Evolutionary conservation across 2,113 vertebrate genomes (phyloP).

Genomic region (Lophius piscatorius): DNA sequence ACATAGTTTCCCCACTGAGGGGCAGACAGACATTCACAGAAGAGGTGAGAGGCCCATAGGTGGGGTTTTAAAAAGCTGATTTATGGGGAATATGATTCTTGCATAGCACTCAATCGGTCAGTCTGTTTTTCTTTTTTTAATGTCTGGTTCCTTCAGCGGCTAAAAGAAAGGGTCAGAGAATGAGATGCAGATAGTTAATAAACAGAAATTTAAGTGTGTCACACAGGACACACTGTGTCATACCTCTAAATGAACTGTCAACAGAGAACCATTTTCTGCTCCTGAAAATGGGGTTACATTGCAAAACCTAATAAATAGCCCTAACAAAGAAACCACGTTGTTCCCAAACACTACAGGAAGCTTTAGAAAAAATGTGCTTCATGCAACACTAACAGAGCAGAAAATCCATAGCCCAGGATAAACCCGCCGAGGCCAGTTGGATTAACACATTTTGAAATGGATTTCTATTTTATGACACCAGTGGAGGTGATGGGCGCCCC

Average conservation of each 20-base stretch:
- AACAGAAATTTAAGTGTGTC: constrained; percentile 17
- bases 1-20: constrained; percentile 73
- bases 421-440: constrained; percentile 12
- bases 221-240: neutral
- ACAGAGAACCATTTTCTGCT: neutral
- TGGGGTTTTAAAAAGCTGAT: constrained; percentile 26
- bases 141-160: no score
- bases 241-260: neutral
- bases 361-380: constrained; percentile 14
- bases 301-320: neutral
- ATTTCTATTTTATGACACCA: constrained; percentile 11
- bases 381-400: neutral
- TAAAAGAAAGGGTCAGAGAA: no score
- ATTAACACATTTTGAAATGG: constrained; percentile 17
- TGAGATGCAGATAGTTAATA: neutral
- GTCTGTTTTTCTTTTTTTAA: no score
- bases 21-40: constrained; percentile 67
- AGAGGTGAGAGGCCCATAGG: constrained; percentile 26
- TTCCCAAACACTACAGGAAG: constrained; percentile 11
- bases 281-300: constrained; percentile 8
- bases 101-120: neutral
- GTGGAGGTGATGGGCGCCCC: neutral
- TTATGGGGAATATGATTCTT: constrained; percentile 8
- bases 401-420: neutral
- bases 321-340: neutral